phyloP scores from a whole-genome alignment of 2,888 invertebrate genomes.

The Osmoderma eremita region DNA sequence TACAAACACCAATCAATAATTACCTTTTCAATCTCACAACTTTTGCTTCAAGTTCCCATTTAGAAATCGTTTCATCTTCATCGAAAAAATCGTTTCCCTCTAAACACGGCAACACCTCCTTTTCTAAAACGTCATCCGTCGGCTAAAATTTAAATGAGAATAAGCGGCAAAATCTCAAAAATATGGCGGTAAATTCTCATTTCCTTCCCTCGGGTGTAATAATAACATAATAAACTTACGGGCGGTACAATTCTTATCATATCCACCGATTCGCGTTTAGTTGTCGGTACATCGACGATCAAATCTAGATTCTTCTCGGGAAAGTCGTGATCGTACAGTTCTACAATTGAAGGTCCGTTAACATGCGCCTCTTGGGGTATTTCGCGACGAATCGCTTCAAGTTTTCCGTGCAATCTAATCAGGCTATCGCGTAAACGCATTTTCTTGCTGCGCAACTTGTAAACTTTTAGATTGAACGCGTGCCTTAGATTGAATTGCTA shows the following conservation, averaged over 20 bases:
- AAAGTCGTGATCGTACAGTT: slow-evolving; percentile 68
- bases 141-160: slow-evolving; percentile 27
- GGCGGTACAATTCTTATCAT: slow-evolving; percentile 42
- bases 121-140: slow-evolving; percentile 42
- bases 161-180: background rate
- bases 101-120: slow-evolving; percentile 45
- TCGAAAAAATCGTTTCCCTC: slow-evolving; percentile 41
- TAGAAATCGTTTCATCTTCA: slow-evolving; percentile 62
- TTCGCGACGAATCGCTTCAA: slow-evolving; percentile 69
- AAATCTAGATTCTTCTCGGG: slow-evolving; percentile 66
- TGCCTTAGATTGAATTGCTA: slow-evolving; percentile 65
- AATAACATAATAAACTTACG: slow-evolving; percentile 8
- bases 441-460: slow-evolving; percentile 63
- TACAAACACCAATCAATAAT: background rate
- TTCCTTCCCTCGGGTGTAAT: background rate
- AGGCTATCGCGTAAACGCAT: slow-evolving; percentile 60
- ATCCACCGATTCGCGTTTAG: slow-evolving; percentile 45
- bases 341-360: slow-evolving; percentile 64
- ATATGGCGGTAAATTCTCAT: no score
- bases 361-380: slow-evolving; percentile 66
- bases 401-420: slow-evolving; percentile 55
- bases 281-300: slow-evolving; percentile 49
- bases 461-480: slow-evolving; percentile 65
- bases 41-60: slow-evolving; percentile 69
- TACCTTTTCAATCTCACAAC: slow-evolving; percentile 66